Conservation (phyloP, 2,797 vertebrate species). For the Acanthurus leucopareius region DNA sequence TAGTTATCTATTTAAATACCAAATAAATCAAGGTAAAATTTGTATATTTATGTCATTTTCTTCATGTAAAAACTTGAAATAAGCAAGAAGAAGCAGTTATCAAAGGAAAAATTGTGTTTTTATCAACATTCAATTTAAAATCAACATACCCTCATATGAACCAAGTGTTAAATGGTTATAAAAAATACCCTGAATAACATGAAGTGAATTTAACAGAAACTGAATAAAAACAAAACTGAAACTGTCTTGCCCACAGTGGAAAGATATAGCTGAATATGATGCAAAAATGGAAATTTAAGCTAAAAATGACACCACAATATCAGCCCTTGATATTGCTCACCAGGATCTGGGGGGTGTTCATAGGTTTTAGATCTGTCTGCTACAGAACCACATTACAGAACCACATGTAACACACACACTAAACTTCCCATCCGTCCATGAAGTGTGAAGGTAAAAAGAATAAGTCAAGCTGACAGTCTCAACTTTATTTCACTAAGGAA, state of each 20-base stretch:
- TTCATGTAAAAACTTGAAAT: not conserved
- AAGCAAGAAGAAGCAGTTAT: not conserved
- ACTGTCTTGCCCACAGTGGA: conserved; percentile 3
- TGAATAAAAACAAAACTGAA: conserved; percentile 14
- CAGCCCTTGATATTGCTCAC: not conserved
- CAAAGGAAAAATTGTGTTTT: not conserved
- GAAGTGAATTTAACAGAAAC: conserved; percentile 13
- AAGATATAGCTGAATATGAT: conserved; percentile 10
- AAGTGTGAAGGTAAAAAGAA: not conserved
- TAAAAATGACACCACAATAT: conserved; percentile 19
- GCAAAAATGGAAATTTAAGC: not conserved
- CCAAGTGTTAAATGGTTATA: no score
- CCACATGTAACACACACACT: not conserved
- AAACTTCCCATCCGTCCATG: not conserved
- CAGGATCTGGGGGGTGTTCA: not conserved
- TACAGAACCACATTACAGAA: not conserved
- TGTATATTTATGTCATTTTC: not conserved
- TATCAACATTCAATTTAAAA: not conserved
- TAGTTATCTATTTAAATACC: no score
- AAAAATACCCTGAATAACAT: not conserved
- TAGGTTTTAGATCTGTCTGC: not conserved
- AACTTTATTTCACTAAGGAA: conserved; percentile 29
- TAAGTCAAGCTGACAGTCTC: conserved; percentile 33
- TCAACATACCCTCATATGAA: not conserved
- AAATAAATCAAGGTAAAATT: no score